Base-by-base conservation (phyloP, 1,140 invertebrate genomes). In the Drosophila murphyi region DNA sequence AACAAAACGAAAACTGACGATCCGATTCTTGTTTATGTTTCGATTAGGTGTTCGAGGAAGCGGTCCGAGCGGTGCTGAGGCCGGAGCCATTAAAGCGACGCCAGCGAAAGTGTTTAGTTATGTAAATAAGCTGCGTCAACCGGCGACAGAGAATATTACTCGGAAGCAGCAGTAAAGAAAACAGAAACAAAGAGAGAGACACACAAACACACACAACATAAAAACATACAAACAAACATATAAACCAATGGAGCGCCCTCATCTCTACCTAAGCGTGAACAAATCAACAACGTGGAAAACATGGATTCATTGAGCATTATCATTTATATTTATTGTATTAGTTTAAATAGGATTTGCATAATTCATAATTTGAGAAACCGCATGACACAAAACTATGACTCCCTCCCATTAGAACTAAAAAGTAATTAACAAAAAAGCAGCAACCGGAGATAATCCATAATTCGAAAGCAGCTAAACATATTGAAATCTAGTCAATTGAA, bases 21-120 rank as follows among this genome's bases (percentile, higher is more conserved):
- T 67, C 7, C n/a, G 39, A 37, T 54, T 39, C 59, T 51, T 52
- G 60, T 55, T 20, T 55, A 2, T 20, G 20, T 20, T 45, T 20
- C 55, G 31, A 92, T 35, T 93, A 98, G 96, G 98, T 99, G 51
- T 99, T 99, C 94, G 98, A 99, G 91, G 98, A 99, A 94, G 98
- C 98, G 32, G 98, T 99, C 32, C 94, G 98, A 81, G 97, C 98
- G 50, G 98, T 99, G 54, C 94, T 99, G 85, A 95, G 97, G 94
- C 98, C 98, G 50, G 97, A 98, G 93, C 97, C 97, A 35, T 96
- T 97, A 89, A 97, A 98, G 93, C 95, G 97, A 92, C 95, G 97
- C 93, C 97, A 98, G 94, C 95, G 97, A 94, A 98, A 97, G 93
- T 98, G 97, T 94, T 95, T 95, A 93, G 94, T 98, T 91, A 96